Conservation (phyloP, 2,888 invertebrate genomes). For the Leucoptera coffeella region DNA sequence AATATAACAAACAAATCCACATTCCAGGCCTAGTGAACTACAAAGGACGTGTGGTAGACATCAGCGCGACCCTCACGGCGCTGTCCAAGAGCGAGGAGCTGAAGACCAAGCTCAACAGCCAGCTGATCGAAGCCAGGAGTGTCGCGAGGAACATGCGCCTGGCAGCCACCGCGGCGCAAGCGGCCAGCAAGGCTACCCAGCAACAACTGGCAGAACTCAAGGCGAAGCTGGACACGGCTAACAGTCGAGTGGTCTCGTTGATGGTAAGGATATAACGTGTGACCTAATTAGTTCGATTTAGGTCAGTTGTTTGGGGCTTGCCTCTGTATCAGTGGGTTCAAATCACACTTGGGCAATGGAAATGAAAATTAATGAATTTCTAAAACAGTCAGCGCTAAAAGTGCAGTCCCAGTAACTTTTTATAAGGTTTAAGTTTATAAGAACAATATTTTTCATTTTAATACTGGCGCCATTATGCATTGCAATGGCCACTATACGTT, state of each 20-base stretch:
- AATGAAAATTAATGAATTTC: too few species aligned
- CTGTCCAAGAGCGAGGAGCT: constrained; percentile 70
- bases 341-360: too few species aligned
- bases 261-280: constrained; percentile 22
- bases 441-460: too few species aligned
- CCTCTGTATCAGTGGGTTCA: too few species aligned
- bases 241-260: constrained; percentile 4
- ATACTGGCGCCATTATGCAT: too few species aligned
- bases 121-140: constrained; percentile 35
- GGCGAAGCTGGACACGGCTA: constrained; percentile 21
- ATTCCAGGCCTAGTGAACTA: constrained; percentile 63
- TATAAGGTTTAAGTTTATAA: too few species aligned
- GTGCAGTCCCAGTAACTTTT: too few species aligned
- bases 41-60: constrained; percentile 74
- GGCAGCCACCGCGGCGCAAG: constrained; percentile 17
- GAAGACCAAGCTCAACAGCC: constrained; percentile 66
- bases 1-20: constrained; percentile 11
- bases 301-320: too few species aligned
- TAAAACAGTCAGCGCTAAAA: too few species aligned
- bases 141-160: constrained; percentile 20
- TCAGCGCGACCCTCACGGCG: constrained; percentile 71
- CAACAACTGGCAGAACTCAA: constrained; percentile 20
- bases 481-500: too few species aligned
- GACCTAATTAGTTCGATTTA: too few species aligned
- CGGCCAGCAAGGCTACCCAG: constrained; percentile 24